Evolutionary conservation across 2,113 vertebrate species (phyloP).

Genomic region (Erinaceus europaeus): DNA sequence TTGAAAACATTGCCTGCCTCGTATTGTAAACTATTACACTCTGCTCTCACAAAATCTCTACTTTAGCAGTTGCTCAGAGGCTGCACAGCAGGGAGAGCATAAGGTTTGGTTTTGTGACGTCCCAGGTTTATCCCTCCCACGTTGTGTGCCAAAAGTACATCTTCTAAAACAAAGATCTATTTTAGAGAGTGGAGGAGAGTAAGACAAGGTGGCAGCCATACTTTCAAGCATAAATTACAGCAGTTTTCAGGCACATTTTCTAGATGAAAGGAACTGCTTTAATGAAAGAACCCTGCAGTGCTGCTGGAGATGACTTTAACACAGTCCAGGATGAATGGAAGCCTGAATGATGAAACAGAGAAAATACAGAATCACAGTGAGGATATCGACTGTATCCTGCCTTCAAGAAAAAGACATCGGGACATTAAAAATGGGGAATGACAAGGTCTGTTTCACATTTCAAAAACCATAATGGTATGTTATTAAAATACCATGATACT

Average conservation of each 20-base stretch:
- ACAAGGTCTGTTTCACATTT: not conserved
- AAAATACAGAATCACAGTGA: not conserved
- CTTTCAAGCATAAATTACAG: not conserved
- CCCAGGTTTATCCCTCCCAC: too few species aligned
- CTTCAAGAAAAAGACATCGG: not conserved
- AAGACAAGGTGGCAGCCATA: not conserved
- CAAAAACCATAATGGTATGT: not conserved
- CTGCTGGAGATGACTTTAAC: not conserved
- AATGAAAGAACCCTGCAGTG: not conserved
- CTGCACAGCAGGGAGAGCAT: too few species aligned
- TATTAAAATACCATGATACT: not conserved
- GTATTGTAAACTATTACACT: too few species aligned
- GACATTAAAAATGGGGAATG: not conserved
- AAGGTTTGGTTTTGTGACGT: too few species aligned
- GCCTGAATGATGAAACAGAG: too few species aligned
- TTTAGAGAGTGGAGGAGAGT: not conserved
- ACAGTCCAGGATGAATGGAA: not conserved
- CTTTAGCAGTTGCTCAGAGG: too few species aligned
- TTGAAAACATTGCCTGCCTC: too few species aligned
- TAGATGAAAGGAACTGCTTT: too few species aligned
- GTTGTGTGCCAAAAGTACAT: too few species aligned
- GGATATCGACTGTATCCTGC: not conserved
- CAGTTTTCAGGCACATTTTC: not conserved
- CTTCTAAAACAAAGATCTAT: not conserved
- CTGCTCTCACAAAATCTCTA: too few species aligned